Base-by-base conservation (phyloP, 2,797 vertebrate species). In the Spondyliosoma cantharus region DNA sequence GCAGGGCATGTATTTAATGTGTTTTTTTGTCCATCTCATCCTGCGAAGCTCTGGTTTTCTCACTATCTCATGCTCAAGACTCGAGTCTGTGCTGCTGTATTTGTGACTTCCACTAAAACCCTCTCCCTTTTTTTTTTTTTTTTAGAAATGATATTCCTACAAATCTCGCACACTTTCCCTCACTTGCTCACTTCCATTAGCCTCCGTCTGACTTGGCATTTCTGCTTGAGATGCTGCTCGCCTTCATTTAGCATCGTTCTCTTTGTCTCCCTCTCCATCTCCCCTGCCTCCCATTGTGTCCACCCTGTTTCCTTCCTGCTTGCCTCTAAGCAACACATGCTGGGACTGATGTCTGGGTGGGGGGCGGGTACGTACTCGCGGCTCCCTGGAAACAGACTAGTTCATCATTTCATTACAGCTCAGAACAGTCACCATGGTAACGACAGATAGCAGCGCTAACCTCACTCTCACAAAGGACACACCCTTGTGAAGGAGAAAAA, bases 381-480 rank as follows among this genome's bases (percentile, higher is more conserved):
- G 85, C 89, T 93, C 89, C 81, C 78, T 89, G 85, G 92, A 93
- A 93, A 91, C 91, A 89, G 87, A 86, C 90, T 87, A 84, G 74
- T 86, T 84, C 89, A 89, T 91, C 84, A 84, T 90, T 93, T 90
- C 85, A 88, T 90, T 89, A 88, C 9, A 49, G 85, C 88, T 89
- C 67, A 84, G 88, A 81, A 74, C 82, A 87, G 91, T 93, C 84
- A 90, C 90, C 90, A 92, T 95, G 89, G 87, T 24, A 93, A 94
- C 90, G 86, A 46, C 4, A 57, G 84, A 92, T 48, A 78, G 87
- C 83, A 89, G 90, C 75, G 59, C 86, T 84, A 90, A 83, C 87
- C 78, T 86, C 82, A 43, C 78, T 89, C 70, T 60, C 87, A 92
- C 90, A 92, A 90, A 91, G 89, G 90, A 92, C 92, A 93, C 92